Percentiles rank a stretch among this genome's conserved stretches.
Evolutionary conservation across 2,113 vertebrate genomes (phyloP).

Genomic region (Ammodytes marinus): DNA sequence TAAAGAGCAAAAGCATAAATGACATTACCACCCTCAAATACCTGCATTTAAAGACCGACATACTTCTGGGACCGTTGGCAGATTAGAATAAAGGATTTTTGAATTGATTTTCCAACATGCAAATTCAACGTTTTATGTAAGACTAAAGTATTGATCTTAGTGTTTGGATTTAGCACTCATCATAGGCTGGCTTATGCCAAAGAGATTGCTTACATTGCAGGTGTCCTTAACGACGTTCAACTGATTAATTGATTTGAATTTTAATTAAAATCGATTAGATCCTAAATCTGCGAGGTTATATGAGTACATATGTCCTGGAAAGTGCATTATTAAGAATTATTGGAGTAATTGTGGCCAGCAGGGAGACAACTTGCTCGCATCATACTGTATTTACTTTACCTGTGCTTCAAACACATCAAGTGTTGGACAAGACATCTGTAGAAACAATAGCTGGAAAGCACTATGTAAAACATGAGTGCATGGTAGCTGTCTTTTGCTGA

Average conservation of each 20-base stretch:
- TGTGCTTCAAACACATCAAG: background rate
- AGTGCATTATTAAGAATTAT: background rate
- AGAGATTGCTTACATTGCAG: background rate
- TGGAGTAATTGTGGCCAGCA: background rate
- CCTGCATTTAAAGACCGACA: background rate
- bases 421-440: background rate
- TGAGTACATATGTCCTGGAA: background rate
- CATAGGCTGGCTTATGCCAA: background rate
- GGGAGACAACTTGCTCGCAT: background rate
- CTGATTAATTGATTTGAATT: background rate
- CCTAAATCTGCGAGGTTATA: background rate
- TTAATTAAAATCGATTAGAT: constrained; percentile 11
- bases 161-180: constrained; percentile 17
- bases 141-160: background rate
- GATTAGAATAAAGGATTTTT: background rate
- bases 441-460: background rate
- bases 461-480: background rate
- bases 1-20: constrained; percentile 28
- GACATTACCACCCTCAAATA: background rate
- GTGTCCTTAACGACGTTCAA: background rate
- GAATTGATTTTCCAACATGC: constrained; percentile 3
- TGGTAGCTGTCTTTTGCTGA: background rate
- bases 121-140: constrained; percentile 6
- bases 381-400: background rate
- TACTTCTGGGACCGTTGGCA: constrained; percentile 1